Evolutionary conservation across 2,888 invertebrate genomes (phyloP), one percentile per base, ranked within the genome.

Genomic region (Trichogramma dendrolimi): DNA sequence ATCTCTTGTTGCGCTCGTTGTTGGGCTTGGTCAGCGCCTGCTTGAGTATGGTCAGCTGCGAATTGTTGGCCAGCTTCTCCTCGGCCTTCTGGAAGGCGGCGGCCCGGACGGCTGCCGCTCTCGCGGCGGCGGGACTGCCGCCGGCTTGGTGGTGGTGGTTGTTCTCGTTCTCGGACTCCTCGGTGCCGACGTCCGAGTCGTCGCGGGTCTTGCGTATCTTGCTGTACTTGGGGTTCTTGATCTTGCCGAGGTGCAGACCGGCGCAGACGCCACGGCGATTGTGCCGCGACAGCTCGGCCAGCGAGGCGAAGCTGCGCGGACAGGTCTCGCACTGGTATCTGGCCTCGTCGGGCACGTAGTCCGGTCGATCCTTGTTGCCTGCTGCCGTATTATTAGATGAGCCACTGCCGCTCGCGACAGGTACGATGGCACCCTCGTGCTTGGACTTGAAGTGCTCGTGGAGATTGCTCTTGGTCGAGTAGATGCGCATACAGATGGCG

Each of bases 361-460:
- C 55, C 5, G 44, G 38, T 3, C 65, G 63, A 27, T 27, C 27
- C 27, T 27, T 27, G 27, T 27, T 27, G 27, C 27, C 27, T 2
- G 27, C 27, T 27, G 27, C 27, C 2, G 27, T 2, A 27, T 27
- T 27, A 3, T 27, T 27, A 3, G 27, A 27, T 1, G 3, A 27
- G 27, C 27, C 27, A 3, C 27, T 27, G 27, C 72, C 11, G 68
- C 62, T 38, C 69, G 71, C 5, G 68, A 64, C 49, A 68, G 27
- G 27, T 27, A 27, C 27, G 2, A 27, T 27, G 41, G 70, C 62
- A 58, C 78, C 78, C 10, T 75, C 75, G 61, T 81, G 81, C 52
- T 80, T 75, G 4, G 79, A 77, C 62, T 77, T 78, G 63, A 80
- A 77, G 67, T 81, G 81, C 60, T 81, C 80, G 54, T 79, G 80